These are phyloP conservation scores for Rhingia rostrata DNA, from an alignment of 2,888 invertebrate species.

Conservation along the genomic window DNA sequence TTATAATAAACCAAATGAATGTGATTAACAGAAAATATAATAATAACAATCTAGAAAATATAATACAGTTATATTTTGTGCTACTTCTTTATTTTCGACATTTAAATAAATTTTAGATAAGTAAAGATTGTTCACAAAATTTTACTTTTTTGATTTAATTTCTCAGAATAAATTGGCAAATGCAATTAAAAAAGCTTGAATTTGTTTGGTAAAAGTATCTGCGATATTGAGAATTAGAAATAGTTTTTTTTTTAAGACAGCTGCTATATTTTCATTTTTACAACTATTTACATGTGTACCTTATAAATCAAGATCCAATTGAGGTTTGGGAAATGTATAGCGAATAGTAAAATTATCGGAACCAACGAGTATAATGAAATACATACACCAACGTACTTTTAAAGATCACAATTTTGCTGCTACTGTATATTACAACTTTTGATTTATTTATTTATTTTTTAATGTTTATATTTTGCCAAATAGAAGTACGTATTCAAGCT, in stretches of 20 bases:
- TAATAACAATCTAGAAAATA: slow-evolving; percentile 1
- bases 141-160: slow-evolving; percentile 18
- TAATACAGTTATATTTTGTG: slow-evolving; percentile 26
- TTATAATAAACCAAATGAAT: slow-evolving; percentile 19
- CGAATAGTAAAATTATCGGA: slow-evolving; percentile 34
- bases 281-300: slow-evolving; percentile 28
- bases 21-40: slow-evolving; percentile 17
- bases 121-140: slow-evolving; percentile 28
- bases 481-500: slow-evolving; percentile 10
- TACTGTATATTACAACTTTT: slow-evolving; percentile 18
- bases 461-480: slow-evolving; percentile 20
- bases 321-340: slow-evolving; percentile 13
- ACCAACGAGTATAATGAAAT: slow-evolving; percentile 21
- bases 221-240: slow-evolving; percentile 6
- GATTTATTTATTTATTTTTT: slow-evolving; percentile 14
- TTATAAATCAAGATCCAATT: background rate
- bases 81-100: slow-evolving; percentile 23
- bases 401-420: slow-evolving; percentile 68
- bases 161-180: slow-evolving; percentile 25
- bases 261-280: slow-evolving; percentile 24
- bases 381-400: slow-evolving; percentile 14
- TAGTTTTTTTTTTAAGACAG: slow-evolving; percentile 4
- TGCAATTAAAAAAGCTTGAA: slow-evolving; percentile 27
- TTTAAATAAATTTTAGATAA: slow-evolving; percentile 11
- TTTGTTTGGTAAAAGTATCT: slow-evolving; percentile 6